Conservation (phyloP, 2,113 vertebrate species). For the Carlito syrichta region DNA sequence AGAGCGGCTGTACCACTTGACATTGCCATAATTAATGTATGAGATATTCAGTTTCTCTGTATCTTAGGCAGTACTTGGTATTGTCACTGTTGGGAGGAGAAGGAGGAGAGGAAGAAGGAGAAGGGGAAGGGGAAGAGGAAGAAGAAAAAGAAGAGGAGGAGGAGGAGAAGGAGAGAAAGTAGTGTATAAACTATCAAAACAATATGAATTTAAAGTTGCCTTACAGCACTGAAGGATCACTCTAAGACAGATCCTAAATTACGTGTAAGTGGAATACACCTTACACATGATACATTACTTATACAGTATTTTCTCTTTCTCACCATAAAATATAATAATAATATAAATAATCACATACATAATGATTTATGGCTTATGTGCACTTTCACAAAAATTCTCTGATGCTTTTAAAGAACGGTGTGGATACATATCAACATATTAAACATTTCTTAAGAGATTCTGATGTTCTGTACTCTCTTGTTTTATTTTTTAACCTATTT, state of each 20-base stretch:
- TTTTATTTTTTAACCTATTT: not conserved
- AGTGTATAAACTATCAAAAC: conserved; percentile 14
- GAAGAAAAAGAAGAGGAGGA: too few species aligned
- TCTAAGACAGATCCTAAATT: conserved; percentile 12
- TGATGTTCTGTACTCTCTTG: not conserved
- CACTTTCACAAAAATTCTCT: not conserved
- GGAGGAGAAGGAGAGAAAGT: too few species aligned
- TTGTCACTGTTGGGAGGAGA: too few species aligned
- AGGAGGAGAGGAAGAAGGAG: too few species aligned
- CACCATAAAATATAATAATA: not conserved
- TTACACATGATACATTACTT: not conserved
- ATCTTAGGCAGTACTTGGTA: too few species aligned
- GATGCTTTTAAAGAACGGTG: not conserved
- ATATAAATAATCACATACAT: not conserved
- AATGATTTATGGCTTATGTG: not conserved
- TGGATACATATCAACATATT: not conserved
- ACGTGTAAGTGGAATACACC: not conserved
- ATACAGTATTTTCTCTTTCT: not conserved
- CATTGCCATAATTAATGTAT: too few species aligned
- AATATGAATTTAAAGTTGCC: not conserved
- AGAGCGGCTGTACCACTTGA: too few species aligned
- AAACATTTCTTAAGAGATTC: not conserved
- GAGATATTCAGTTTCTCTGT: too few species aligned
- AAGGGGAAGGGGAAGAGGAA: too few species aligned
- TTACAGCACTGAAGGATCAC: not conserved